Conservation (phyloP, 2,113 vertebrate genomes). For the Nothocercus nigrocapillus region DNA sequence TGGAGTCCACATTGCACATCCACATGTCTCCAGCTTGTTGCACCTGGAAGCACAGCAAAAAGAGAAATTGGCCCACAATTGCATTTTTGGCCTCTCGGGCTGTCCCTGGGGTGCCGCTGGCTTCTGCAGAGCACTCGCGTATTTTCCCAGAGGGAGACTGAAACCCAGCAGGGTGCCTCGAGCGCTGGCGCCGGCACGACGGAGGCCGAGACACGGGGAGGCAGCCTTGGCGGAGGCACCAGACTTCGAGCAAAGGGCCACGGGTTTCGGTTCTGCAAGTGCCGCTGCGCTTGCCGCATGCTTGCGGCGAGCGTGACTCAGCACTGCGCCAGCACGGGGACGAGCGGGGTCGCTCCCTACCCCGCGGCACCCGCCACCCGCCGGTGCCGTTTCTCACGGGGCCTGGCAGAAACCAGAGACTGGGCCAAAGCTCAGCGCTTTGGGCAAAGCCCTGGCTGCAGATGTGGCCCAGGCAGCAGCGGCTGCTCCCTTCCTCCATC, state of each 20-base stretch:
- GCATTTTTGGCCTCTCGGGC: too few species aligned
- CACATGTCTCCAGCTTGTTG: too few species aligned
- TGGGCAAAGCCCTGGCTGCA: not conserved
- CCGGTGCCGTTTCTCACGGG: not conserved
- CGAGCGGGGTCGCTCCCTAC: not conserved
- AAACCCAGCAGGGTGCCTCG: not conserved
- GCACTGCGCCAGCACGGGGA: not conserved
- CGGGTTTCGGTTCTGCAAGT: too few species aligned
- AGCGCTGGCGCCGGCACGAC: not conserved
- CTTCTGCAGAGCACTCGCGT: not conserved
- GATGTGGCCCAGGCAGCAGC: not conserved
- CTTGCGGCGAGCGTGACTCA: not conserved
- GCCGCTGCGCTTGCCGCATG: not conserved
- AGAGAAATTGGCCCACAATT: too few species aligned
- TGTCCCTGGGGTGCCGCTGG: not conserved
- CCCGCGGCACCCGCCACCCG: not conserved
- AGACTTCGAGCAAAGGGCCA: too few species aligned
- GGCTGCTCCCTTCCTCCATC: not conserved
- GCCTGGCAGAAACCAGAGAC: not conserved
- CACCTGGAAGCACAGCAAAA: too few species aligned
- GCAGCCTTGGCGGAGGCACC: not conserved
- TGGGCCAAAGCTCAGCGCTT: too few species aligned
- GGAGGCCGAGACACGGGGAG: not conserved
- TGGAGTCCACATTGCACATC: too few species aligned
- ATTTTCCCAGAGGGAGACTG: not conserved